Evolutionary conservation across 1,140 invertebrate species (phyloP).

Genomic region (Ceratina calcarata): DNA sequence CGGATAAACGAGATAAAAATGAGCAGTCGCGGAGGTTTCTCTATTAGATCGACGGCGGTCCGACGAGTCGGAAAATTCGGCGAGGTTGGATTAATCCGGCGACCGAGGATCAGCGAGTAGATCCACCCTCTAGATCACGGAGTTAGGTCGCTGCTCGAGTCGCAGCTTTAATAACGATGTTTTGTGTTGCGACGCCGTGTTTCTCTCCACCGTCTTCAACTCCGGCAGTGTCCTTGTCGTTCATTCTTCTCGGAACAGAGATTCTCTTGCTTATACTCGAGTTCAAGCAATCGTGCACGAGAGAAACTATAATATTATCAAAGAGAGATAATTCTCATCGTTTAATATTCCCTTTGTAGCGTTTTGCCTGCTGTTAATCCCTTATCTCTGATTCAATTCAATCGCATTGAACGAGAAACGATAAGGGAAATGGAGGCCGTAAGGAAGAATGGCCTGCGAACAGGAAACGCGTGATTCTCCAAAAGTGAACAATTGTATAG

Average conservation of each 20-base stretch:
- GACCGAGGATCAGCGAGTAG: conserved; percentile 27
- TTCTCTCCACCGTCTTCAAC: background rate
- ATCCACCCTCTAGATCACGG: conserved; percentile 34
- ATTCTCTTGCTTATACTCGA: too few relatives aligned
- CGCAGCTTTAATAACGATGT: conserved; percentile 24
- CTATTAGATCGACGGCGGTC: background rate
- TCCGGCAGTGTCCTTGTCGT: too few relatives aligned
- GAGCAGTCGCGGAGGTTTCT: background rate
- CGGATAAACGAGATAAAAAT: conserved; percentile 27
- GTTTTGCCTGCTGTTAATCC: background rate
- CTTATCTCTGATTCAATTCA: background rate
- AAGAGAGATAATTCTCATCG: background rate
- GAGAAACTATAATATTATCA: background rate
- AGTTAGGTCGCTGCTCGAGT: conserved; percentile 10
- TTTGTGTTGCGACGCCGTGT: conserved; percentile 8
- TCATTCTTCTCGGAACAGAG: too few relatives aligned
- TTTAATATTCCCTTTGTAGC: too few relatives aligned
- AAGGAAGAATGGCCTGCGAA: background rate
- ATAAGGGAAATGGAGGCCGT: background rate
- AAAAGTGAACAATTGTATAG: background rate
- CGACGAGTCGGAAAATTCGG: conserved; percentile 27
- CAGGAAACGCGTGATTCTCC: background rate
- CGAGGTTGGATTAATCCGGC: conserved; percentile 28
- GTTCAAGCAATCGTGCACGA: too few relatives aligned
- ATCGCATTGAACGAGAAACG: background rate